Conservation (phyloP, 2,113 vertebrate genomes). For the Pachypanchax playfairii region DNA sequence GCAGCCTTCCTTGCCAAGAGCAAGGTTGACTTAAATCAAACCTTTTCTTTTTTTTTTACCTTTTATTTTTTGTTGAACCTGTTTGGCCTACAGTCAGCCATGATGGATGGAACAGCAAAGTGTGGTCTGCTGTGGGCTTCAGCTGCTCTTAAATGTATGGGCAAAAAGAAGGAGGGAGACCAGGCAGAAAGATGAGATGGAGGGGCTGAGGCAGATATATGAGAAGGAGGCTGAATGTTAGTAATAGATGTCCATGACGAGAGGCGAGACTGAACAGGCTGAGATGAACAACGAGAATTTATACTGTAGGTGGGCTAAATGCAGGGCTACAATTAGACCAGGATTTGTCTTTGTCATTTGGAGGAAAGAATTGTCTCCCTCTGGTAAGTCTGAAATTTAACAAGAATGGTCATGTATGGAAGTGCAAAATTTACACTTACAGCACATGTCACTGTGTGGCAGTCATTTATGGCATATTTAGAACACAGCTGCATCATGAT, state of each 20-base stretch:
- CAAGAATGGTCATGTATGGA: constrained; percentile 33
- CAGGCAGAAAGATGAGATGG: constrained; percentile 60
- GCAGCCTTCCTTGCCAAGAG: constrained; percentile 16
- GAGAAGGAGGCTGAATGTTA: constrained; percentile 43
- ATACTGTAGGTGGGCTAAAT: constrained; percentile 37
- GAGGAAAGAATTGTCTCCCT: constrained; percentile 48
- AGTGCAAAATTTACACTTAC: constrained; percentile 24
- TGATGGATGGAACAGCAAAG: constrained; percentile 68
- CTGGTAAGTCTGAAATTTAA: constrained; percentile 47
- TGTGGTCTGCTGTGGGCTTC: constrained; percentile 68
- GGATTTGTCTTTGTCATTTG: constrained; percentile 66
- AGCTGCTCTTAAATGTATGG: constrained; percentile 72
- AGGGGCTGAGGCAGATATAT: constrained; percentile 62
- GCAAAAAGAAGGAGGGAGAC: constrained; percentile 42
- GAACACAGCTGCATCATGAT: constrained; percentile 41
- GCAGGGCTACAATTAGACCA: constrained; percentile 8
- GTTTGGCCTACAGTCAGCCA: constrained; percentile 65
- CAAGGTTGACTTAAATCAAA: constrained; percentile 61
- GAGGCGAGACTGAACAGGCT: constrained; percentile 20
- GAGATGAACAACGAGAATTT: constrained; percentile 53
- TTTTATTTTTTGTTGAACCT: constrained; percentile 29
- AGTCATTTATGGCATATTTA: constrained; percentile 67
- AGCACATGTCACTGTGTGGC: constrained; percentile 8
- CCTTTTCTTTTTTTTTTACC: constrained; percentile 24
- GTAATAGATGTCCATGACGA: constrained; percentile 58